phyloP scores from a whole-genome alignment of 1,140 invertebrate species.

The Amphibalanus amphitrite region DNA sequence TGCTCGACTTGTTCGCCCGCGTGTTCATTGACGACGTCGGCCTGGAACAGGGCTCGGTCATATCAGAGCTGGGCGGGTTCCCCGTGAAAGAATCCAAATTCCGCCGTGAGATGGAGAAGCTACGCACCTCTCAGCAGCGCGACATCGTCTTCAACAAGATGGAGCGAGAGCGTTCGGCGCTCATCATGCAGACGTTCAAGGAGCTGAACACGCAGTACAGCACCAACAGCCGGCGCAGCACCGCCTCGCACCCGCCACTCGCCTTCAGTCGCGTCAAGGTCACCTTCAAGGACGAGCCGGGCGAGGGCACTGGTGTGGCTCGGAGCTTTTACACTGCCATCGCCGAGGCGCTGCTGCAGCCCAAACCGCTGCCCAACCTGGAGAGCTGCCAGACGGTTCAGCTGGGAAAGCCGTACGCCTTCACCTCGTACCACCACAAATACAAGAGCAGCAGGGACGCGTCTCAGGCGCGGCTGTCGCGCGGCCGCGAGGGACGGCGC shows the following conservation, averaged over 20 bases:
- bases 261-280: constrained; percentile 81
- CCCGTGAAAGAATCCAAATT: constrained; percentile 95
- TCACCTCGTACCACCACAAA: constrained; percentile 1
- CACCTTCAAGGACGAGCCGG: constrained; percentile 98
- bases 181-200: constrained; percentile 86
- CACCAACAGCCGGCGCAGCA: constrained; percentile 59
- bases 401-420: constrained; percentile 21
- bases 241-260: constrained; percentile 61
- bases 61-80: constrained; percentile 90
- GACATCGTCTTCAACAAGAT: constrained; percentile 60
- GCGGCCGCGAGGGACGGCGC: constrained; percentile 35
- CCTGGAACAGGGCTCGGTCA: constrained; percentile 82
- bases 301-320: constrained; percentile 94
- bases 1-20: constrained; percentile 85
- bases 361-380: constrained; percentile 80
- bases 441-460: not conserved
- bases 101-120: constrained; percentile 90
- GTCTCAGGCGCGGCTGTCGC: constrained; percentile 18
- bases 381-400: constrained; percentile 41
- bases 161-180: constrained; percentile 71
- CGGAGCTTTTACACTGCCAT: constrained; percentile 96
- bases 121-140: constrained; percentile 80
- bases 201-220: constrained; percentile 89
- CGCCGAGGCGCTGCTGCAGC: constrained; percentile 79
- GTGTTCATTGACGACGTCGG: constrained; percentile 98